phyloP scores from a whole-genome alignment of 2,797 vertebrate species.

The Argya squamiceps region DNA sequence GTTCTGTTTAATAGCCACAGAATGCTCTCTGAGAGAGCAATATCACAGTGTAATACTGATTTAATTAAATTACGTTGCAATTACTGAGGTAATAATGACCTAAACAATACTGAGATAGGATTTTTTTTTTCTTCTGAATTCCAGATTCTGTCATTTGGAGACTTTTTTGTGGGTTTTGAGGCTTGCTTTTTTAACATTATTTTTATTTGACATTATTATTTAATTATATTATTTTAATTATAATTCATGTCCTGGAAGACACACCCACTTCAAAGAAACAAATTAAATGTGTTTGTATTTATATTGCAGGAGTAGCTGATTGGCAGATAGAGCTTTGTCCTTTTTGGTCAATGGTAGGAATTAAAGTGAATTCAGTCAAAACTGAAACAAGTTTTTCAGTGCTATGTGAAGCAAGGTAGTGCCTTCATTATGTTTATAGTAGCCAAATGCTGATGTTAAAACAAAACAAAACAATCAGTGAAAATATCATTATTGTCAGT shows the following conservation, averaged over 20 bases:
- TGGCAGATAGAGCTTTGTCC: background rate
- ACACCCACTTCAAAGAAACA: background rate
- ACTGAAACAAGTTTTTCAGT: background rate
- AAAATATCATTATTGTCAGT: fast-evolving
- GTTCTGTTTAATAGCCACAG: background rate
- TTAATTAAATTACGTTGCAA: background rate
- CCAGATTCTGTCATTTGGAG: fast-evolving
- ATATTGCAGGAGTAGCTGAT: background rate
- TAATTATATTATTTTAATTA: no score
- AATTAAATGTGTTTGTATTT: background rate
- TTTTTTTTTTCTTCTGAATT: background rate
- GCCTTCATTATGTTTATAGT: background rate
- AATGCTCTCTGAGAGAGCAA: background rate
- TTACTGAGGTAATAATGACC: background rate
- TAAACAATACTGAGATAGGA: background rate
- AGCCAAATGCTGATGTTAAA: background rate
- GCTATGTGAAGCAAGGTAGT: background rate
- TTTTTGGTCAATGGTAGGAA: background rate
- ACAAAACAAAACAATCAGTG: background rate
- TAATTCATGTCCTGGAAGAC: background rate
- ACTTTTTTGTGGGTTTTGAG: background rate
- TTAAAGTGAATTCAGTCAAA: background rate
- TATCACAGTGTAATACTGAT: background rate
- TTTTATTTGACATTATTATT: no score
- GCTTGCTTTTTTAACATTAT: background rate